These are phyloP conservation scores for Glomeris maerens DNA, from an alignment of 1,140 invertebrate genomes.

Conservation along the genomic window DNA sequence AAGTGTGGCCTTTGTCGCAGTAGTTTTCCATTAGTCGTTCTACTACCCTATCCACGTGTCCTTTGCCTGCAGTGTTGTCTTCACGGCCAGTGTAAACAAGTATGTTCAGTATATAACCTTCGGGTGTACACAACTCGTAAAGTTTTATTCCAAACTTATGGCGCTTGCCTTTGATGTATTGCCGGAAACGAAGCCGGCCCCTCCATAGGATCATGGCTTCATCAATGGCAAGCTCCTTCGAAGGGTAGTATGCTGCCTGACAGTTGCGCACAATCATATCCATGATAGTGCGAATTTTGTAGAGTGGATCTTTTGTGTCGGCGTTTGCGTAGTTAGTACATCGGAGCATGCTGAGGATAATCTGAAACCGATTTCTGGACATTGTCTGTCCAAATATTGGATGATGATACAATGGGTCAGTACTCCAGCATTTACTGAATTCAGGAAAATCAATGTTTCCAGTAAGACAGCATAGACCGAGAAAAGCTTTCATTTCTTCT, in stretches of 20 bases:
- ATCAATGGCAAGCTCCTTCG: too few relatives aligned
- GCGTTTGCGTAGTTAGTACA: not conserved
- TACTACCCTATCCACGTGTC: not conserved
- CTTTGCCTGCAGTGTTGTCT: not conserved
- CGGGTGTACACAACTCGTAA: too few relatives aligned
- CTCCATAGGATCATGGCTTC: too few relatives aligned
- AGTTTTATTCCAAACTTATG: not conserved
- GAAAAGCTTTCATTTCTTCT: not conserved
- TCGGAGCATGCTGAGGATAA: not conserved
- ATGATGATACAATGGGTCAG: not conserved
- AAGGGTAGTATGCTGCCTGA: too few relatives aligned
- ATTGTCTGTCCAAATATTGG: too few relatives aligned
- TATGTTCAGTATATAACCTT: too few relatives aligned
- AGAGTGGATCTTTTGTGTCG: not conserved
- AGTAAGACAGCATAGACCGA: not conserved
- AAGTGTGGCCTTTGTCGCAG: not conserved
- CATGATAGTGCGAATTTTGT: not conserved
- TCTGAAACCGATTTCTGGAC: too few relatives aligned
- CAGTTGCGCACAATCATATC: not conserved
- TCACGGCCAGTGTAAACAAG: too few relatives aligned
- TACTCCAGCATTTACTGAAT: not conserved
- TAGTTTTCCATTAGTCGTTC: not conserved
- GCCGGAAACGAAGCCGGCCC: too few relatives aligned
- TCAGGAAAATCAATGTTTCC: not conserved
- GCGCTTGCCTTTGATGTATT: too few relatives aligned